Conservation (phyloP, 2,888 invertebrate genomes). For the Urechis unicinctus region DNA sequence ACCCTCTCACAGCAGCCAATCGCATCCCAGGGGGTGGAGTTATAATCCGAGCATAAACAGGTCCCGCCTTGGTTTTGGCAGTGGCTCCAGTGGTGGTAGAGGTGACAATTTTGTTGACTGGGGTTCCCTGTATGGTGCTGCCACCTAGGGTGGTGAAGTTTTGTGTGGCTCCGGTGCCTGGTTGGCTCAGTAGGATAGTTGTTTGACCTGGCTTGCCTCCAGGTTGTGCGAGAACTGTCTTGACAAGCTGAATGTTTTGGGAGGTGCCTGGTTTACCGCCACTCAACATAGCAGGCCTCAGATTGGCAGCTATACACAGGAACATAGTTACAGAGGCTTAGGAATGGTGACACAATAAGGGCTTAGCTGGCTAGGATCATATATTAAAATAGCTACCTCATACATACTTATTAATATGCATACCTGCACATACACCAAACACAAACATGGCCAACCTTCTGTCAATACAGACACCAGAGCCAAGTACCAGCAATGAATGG, state of each 20-base stretch:
- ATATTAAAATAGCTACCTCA: too few relatives aligned
- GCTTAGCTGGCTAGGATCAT: too few relatives aligned
- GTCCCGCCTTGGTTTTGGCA: constrained; percentile 29
- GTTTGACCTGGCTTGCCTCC: constrained; percentile 43
- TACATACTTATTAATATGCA: too few relatives aligned
- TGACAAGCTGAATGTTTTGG: constrained; percentile 42
- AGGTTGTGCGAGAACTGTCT: constrained; percentile 41
- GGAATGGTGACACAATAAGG: too few relatives aligned
- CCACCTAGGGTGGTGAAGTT: too few relatives aligned
- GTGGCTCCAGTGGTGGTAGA: constrained; percentile 20
- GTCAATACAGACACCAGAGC: too few relatives aligned
- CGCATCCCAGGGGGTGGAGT: constrained; percentile 39
- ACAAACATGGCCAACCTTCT: too few relatives aligned
- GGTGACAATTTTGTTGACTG: not conserved
- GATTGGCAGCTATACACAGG: constrained; percentile 1
- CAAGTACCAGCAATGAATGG: too few relatives aligned
- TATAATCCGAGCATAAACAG: constrained; percentile 45
- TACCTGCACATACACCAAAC: too few relatives aligned
- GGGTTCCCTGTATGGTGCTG: not conserved
- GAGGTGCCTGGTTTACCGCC: too few relatives aligned
- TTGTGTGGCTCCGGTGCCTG: constrained; percentile 14
- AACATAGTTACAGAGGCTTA: too few relatives aligned
- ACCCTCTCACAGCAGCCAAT: constrained; percentile 25
- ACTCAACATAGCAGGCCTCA: constrained; percentile 26
- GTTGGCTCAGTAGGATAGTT: constrained; percentile 44